Base-by-base conservation (phyloP, 2,113 vertebrate genomes). In the Toxotes chatareus region DNA sequence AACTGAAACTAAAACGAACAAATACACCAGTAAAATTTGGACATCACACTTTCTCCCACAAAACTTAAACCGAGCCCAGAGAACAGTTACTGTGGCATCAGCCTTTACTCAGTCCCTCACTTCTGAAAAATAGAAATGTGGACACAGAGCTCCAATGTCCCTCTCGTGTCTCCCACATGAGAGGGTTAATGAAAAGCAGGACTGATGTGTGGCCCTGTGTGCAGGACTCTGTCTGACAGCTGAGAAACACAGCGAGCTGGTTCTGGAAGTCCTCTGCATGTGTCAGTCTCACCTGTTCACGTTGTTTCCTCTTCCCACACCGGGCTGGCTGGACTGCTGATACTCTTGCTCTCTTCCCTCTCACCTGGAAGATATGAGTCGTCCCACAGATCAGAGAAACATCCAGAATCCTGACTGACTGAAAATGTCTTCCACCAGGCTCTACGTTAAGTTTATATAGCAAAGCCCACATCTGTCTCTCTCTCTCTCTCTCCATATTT, bases 371-470 rank as follows among this genome's bases (percentile, higher is more conserved):
- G 59, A 23, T 19, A 3, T 27, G 8, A 71, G 14, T 40, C 3
- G 9, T 55, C 32, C 21, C 23, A n/a, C 10, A 31, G 38, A 44
- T 31, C n/a, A 19, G 27, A 49, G 57, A 44, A n/a, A 16, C 42
- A 47, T 47, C 27, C 19, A 44, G 7, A 36, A 19, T 63, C 31
- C 19, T 14, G 34, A 21, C 21, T 38, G 44, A 51, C 13, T 49
- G 17, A 73, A 36, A 61, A 61, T 36, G 5, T 46, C 27, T 4
- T 49, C 44, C 31, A 47, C 0, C 14, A 17, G 19, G 42, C 10
- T 44, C 46, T 74, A 44, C 4, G 19, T 62, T 38, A 51, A 23
- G 31, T 51, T 62, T 74, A 59, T 38, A 62, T 49, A 60, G 70
- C 23, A 59, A 57, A 56, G 14, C 5, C 17, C 27, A 40, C 51